phyloP scores from a whole-genome alignment of 1,140 invertebrate genomes.

The Cephus cinctus region DNA sequence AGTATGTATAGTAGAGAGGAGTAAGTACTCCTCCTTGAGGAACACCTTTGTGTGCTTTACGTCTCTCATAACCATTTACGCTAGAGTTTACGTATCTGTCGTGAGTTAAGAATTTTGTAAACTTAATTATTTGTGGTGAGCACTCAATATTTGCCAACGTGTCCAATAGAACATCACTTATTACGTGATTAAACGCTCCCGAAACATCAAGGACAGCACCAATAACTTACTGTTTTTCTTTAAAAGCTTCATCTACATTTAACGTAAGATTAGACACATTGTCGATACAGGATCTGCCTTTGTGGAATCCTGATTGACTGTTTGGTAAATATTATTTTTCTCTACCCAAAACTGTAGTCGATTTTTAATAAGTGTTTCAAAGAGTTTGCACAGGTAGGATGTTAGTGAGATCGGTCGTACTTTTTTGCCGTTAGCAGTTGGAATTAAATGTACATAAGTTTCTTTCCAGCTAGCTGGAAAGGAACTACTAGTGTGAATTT shows the following conservation, averaged over 20 bases:
- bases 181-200: conserved; percentile 18
- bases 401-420: conserved; percentile 13
- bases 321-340: conserved; percentile 11
- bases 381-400: conserved; percentile 12
- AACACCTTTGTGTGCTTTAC: too few species aligned
- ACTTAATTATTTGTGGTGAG: conserved; percentile 3
- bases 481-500: background rate
- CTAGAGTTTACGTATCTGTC: conserved; percentile 4
- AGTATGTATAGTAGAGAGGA: conserved; percentile 7
- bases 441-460: conserved; percentile 12
- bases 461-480: conserved; percentile 7
- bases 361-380: conserved; percentile 17
- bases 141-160: background rate
- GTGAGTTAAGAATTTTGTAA: conserved; percentile 7
- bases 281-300: conserved; percentile 9
- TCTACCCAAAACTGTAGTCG: conserved; percentile 17
- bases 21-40: conserved; percentile 1
- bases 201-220: conserved; percentile 14
- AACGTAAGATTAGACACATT: conserved; percentile 9
- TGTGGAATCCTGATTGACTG: conserved; percentile 18
- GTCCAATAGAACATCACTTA: conserved; percentile 2
- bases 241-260: conserved; percentile 4
- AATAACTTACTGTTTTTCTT: conserved; percentile 1
- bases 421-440: conserved; percentile 7
- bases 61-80: too few species aligned